Base-by-base conservation (phyloP, 2,113 vertebrate genomes). In the Tragulus kanchil region DNA sequence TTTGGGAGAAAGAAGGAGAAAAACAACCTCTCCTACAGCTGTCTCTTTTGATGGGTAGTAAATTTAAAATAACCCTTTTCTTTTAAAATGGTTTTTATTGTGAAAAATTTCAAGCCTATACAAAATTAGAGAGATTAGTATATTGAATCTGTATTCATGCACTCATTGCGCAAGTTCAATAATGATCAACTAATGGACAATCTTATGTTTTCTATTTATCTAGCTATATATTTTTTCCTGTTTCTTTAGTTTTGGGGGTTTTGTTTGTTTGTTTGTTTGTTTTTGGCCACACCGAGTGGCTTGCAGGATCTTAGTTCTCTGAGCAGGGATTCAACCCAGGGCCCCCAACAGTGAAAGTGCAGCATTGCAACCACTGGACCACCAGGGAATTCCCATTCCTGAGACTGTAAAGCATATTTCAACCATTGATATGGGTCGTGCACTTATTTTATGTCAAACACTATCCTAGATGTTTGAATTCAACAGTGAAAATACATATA, bases 51-150 rank as follows among this genome's bases (percentile, higher is more conserved):
- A 42, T 17, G 23, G 64, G 19, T n/a, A 89, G 77, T 91, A 92
- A 54, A 85, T 90, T 91, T 73, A 62, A 94, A 94, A 77, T 6
- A 90, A 61, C 61, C 3, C 15, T 85, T 94, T 94, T 31, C 16
- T 56, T 28, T 36, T 62, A 54, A 45, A 45, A 36, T 36, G 28
- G 4, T 48, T 95, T 86, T 89, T 61, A 26, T 73, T 67, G 28
- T 86, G 45, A 69, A 85, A 64, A 81, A 1, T 59, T 85, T 88
- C 11, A 75, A 75, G 58, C 14, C 62, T 48, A 59, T 58, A 36
- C n/a, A 89, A 88, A 73, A 84, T 71, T 28, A 90, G 48, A 62
- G 31, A 91, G 64, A 8, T 62, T 13, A 26, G 9, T 54, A 75
- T 79, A 48, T 56, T 88, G 16, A 93, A 65, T 36, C 4, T 45